A percentile compares a stretch with the other conserved stretches of the same genome.
Conservation (phyloP, 2,797 vertebrate genomes). For the Pristis pectinata region DNA sequence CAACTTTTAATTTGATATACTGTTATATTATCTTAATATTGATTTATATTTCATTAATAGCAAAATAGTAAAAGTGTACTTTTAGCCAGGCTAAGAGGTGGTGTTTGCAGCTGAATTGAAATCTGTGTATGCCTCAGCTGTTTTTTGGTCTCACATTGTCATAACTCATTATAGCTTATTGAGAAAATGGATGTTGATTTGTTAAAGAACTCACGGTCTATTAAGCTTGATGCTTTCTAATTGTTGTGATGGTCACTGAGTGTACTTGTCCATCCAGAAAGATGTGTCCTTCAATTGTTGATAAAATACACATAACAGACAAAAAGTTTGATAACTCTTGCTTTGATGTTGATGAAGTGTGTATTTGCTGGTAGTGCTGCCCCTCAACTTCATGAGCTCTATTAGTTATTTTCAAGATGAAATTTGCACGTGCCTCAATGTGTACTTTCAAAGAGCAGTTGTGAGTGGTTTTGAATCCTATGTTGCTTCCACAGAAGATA, state of each 20-base stretch:
- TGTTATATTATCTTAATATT: background rate
- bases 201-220: background rate
- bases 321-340: background rate
- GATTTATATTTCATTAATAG: background rate
- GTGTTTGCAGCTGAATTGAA: background rate
- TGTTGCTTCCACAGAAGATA: background rate
- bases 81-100: background rate
- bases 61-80: background rate
- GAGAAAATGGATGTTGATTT: background rate
- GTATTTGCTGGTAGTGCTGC: background rate
- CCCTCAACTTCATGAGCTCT: background rate
- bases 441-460: background rate
- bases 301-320: background rate
- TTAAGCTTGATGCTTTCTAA: background rate
- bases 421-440: background rate
- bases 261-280: background rate
- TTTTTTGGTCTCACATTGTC: background rate
- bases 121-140: no score
- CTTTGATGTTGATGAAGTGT: background rate
- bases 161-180: background rate
- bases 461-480: background rate
- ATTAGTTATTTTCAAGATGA: background rate
- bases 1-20: background rate
- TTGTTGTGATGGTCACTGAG: background rate
- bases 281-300: background rate